phyloP scores from a whole-genome alignment of 2,113 vertebrate genomes.

The Microtus montanus region DNA sequence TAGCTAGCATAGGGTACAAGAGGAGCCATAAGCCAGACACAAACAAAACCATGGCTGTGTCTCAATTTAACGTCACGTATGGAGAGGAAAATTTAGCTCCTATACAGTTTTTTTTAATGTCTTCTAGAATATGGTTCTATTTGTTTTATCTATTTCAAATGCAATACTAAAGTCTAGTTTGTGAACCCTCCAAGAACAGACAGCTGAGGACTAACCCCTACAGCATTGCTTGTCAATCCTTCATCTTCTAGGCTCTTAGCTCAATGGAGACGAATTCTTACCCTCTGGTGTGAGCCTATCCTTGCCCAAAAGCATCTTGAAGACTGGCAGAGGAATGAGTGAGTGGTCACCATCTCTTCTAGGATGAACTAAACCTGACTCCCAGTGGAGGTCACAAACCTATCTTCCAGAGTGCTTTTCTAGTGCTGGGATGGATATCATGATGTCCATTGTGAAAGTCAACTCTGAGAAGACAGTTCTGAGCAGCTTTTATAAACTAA shows the following conservation, averaged over 20 bases:
- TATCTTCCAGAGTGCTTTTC: neutral
- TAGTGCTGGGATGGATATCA: neutral
- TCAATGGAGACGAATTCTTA: neutral
- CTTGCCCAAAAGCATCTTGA: neutral
- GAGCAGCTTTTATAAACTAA: neutral
- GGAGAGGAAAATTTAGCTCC: constrained; percentile 3
- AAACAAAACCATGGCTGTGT: neutral
- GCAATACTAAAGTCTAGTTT: neutral
- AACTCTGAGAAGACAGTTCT: neutral
- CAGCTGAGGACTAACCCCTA: neutral
- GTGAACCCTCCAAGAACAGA: neutral
- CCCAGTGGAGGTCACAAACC: neutral
- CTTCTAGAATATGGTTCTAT: neutral
- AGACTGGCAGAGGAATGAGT: neutral
- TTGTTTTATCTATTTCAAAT: neutral
- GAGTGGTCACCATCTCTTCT: neutral
- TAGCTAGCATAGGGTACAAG: neutral
- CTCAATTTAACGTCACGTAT: neutral
- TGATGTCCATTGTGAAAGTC: neutral
- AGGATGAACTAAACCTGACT: neutral
- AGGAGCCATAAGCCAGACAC: neutral
- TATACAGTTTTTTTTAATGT: neutral
- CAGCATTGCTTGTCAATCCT: neutral
- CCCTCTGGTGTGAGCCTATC: neutral
- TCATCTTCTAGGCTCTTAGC: too few relatives aligned